Evolutionary conservation across 2,888 invertebrate genomes (phyloP).

Genomic region (Acrocera orbiculus): DNA sequence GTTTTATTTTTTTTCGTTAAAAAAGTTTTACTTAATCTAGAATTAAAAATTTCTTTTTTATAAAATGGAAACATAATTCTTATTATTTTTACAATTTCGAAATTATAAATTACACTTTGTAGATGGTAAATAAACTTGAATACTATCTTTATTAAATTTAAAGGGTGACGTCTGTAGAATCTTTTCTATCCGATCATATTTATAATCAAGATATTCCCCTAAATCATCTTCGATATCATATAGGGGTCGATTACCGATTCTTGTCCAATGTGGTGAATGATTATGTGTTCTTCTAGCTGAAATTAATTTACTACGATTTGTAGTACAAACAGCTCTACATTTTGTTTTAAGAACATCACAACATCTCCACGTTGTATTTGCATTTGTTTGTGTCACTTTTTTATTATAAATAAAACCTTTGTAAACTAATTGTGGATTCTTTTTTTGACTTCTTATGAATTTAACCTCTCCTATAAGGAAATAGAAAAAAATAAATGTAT

Average conservation of each 20-base stretch:
- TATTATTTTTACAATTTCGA: no score
- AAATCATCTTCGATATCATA: slow-evolving; percentile 27
- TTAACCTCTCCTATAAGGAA: slow-evolving; percentile 22
- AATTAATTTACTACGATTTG: slow-evolving; percentile 24
- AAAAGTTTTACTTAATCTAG: no score
- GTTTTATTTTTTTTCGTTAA: no score
- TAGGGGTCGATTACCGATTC: slow-evolving; percentile 27
- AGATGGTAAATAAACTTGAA: slow-evolving; percentile 25
- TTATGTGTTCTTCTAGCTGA: slow-evolving; percentile 25
- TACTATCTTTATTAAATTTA: slow-evolving; percentile 23
- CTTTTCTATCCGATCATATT: no score
- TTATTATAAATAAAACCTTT: slow-evolving; percentile 31
- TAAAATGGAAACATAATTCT: no score
- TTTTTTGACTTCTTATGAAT: slow-evolving; percentile 33
- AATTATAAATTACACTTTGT: no score
- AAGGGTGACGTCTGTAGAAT: slow-evolving; percentile 17
- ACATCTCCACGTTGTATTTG: slow-evolving; percentile 32
- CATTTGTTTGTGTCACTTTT: slow-evolving; percentile 31
- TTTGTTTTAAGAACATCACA: slow-evolving; percentile 28
- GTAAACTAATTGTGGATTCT: slow-evolving; percentile 32
- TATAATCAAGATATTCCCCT: slow-evolving; percentile 28
- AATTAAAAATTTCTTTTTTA: no score
- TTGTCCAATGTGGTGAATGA: slow-evolving; percentile 22
- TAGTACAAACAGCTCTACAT: slow-evolving; percentile 31
- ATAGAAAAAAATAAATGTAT: no score